phyloP scores from a whole-genome alignment of 2,113 vertebrate genomes.

The Meleagris gallopavo region DNA sequence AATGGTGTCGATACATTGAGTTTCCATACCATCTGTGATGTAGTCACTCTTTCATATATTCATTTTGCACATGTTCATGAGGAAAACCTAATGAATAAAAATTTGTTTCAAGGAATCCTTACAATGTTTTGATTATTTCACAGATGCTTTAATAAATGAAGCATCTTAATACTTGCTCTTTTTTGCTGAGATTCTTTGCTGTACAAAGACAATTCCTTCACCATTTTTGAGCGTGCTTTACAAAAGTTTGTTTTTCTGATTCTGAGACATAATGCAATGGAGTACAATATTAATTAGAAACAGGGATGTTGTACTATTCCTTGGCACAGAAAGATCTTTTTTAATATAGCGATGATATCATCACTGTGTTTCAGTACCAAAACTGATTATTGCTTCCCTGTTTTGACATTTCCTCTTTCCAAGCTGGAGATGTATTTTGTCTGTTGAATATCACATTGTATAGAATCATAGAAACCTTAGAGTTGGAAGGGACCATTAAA shows the following conservation, averaged over 20 bases:
- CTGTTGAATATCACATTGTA: neutral
- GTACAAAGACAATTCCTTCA: neutral
- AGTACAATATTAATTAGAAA: neutral
- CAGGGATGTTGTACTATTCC: neutral
- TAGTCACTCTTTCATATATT: neutral
- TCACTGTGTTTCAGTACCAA: neutral
- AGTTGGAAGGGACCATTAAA: too few species aligned
- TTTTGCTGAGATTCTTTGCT: neutral
- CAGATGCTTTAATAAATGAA: neutral
- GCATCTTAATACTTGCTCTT: accelerated
- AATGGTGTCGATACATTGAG: neutral
- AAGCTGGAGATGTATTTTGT: neutral
- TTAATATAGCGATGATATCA: neutral
- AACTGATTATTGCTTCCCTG: neutral
- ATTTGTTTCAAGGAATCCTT: neutral
- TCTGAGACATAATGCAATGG: neutral
- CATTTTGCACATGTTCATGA: neutral
- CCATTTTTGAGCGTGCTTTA: neutral
- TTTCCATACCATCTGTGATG: neutral
- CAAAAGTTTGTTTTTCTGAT: neutral
- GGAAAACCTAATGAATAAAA: neutral
- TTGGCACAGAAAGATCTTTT: neutral
- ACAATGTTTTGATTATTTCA: neutral
- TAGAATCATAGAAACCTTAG: too few species aligned
- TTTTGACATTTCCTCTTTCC: neutral